Conservation (phyloP, 2,113 vertebrate genomes). For the Hemibagrus wyckioides region DNA sequence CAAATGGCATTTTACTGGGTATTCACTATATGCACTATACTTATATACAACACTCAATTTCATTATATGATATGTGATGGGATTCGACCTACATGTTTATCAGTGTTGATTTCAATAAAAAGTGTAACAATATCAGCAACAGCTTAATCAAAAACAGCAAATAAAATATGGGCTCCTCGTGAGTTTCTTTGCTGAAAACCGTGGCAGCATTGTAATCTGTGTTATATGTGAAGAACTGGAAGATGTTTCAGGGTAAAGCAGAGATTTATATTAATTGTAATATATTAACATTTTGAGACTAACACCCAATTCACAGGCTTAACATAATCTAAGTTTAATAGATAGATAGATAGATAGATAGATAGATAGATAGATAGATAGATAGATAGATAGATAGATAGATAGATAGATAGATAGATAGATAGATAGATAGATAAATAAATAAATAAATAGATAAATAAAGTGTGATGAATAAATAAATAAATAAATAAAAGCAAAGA, state of each 20-base stretch:
- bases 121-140: not conserved
- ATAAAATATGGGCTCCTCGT: not conserved
- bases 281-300: not conserved
- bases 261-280: not conserved
- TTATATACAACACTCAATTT: not conserved
- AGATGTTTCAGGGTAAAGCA: not conserved
- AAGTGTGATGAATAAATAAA: not conserved
- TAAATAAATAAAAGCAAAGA: too few relatives aligned
- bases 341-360: too few relatives aligned
- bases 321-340: not conserved
- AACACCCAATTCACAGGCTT: not conserved
- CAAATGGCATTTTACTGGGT: not conserved
- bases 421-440: too few relatives aligned
- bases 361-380: not conserved
- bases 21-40: not conserved
- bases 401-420: not conserved
- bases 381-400: too few relatives aligned
- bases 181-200: not conserved
- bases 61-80: not conserved
- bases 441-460: not conserved
- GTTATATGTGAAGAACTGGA: not conserved
- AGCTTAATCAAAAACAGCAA: not conserved
- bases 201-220: not conserved
- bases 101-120: not conserved
- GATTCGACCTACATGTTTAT: not conserved